phyloP scores from a whole-genome alignment of 2,113 vertebrate species.

The Cololabis saira region DNA sequence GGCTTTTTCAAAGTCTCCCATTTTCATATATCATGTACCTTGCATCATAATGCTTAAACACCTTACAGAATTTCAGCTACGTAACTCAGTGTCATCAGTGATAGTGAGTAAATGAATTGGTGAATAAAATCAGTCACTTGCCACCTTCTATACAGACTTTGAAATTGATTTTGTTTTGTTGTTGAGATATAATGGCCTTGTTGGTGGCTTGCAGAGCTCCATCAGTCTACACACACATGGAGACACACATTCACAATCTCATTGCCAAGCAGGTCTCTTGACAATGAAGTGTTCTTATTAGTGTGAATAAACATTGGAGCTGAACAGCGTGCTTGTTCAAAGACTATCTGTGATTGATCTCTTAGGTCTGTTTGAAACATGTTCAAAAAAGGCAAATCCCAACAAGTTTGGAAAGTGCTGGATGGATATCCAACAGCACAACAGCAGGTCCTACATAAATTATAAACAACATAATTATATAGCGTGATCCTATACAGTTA shows the following conservation, averaged over 20 bases:
- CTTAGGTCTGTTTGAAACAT: constrained; percentile 27
- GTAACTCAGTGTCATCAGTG: no score
- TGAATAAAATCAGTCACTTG: constrained; percentile 39
- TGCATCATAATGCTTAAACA: no score
- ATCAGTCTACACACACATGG: constrained; percentile 20
- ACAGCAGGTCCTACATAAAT: neutral
- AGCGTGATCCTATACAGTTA: no score
- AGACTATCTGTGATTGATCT: constrained; percentile 57
- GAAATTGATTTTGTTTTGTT: constrained; percentile 28
- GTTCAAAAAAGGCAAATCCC: constrained; percentile 37
- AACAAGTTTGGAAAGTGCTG: constrained; percentile 6
- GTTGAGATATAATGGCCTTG: constrained; percentile 32
- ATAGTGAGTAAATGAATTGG: no score
- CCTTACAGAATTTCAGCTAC: no score
- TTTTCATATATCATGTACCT: no score
- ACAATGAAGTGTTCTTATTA: constrained; percentile 73
- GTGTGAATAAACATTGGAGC: constrained; percentile 58
- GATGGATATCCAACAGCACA: neutral
- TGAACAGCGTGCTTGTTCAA: constrained; percentile 54
- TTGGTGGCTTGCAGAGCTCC: constrained; percentile 19
- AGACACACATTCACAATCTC: constrained; percentile 15
- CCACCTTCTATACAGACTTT: constrained; percentile 1
- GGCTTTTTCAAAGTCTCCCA: no score
- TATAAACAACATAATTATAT: no score
- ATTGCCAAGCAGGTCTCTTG: constrained; percentile 55